These are phyloP conservation scores for Cervus canadensis DNA, from an alignment of 2,113 vertebrate species.

Conservation along the genomic window DNA sequence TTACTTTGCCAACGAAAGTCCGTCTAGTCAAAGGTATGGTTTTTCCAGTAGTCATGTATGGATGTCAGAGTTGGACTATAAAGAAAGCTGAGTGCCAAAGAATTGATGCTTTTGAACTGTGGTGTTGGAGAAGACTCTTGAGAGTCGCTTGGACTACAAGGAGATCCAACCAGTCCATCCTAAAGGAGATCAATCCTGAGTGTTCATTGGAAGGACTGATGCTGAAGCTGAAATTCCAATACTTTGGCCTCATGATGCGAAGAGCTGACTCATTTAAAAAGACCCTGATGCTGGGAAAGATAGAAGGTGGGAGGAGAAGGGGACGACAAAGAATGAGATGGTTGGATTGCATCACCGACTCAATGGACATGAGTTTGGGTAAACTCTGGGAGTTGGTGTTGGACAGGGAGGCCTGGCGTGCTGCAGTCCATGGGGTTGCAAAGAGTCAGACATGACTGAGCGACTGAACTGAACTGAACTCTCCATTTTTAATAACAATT, in stretches of 20 bases:
- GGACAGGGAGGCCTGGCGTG: not conserved
- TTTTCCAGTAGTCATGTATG: not conserved
- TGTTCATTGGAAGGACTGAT: not conserved
- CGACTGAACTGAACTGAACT: not conserved
- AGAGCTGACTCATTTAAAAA: not conserved
- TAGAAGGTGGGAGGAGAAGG: not conserved
- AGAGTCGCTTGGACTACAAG: not conserved
- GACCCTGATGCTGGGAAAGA: not conserved
- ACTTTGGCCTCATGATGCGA: not conserved
- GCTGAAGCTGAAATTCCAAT: not conserved
- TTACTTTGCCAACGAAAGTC: not conserved
- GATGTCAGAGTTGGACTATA: not conserved
- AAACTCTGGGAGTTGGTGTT: not conserved
- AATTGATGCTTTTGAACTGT: not conserved
- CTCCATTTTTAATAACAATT: not conserved
- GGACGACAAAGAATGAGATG: not conserved
- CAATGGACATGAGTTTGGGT: not conserved
- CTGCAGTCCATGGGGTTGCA: not conserved
- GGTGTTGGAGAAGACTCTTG: not conserved
- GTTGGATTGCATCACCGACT: not conserved
- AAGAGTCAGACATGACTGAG: not conserved
- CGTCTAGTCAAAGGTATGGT: not conserved
- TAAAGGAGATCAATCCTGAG: not conserved
- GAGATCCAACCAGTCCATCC: not conserved
- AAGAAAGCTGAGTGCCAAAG: fast-evolving